A percentile compares a stretch with the other conserved stretches of the same genome.
Conservation (phyloP, 2,797 vertebrate genomes). For the Platyrinchus mystaceus region DNA sequence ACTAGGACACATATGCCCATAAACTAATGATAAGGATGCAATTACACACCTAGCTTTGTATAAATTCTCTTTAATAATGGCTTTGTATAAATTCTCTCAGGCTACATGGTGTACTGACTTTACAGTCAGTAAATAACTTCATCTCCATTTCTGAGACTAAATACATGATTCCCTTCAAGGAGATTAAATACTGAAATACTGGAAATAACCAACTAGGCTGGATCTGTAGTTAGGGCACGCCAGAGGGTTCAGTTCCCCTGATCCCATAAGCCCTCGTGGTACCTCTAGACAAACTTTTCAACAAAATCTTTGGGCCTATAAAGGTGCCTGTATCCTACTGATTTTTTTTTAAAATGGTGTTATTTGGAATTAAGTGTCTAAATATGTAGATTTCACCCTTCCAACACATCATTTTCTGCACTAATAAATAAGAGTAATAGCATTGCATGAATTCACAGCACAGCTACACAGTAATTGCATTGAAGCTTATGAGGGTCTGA, state of each 20-base stretch:
- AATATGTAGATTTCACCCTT: not conserved
- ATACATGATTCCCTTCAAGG: not conserved
- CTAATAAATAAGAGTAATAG: not conserved
- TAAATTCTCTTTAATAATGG: not conserved
- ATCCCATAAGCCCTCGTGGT: not conserved
- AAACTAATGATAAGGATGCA: not conserved
- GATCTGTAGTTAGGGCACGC: not conserved
- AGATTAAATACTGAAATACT: not conserved
- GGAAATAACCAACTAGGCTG: not conserved
- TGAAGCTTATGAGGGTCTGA: not conserved
- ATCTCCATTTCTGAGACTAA: not conserved
- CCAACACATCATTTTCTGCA: not conserved
- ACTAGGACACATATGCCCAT: not conserved
- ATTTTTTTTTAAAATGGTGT: not conserved
- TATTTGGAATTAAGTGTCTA: not conserved
- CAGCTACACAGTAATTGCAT: not conserved
- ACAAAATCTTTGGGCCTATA: not conserved
- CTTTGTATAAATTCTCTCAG: not conserved
- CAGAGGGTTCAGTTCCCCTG: not conserved
- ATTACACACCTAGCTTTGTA: not conserved
- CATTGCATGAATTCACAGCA: not conserved
- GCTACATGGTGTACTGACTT: not conserved
- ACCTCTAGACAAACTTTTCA: not conserved
- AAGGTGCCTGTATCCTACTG: not conserved
- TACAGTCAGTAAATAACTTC: not conserved